A percentile compares a stretch with the other conserved stretches of the same genome.
Conservation (phyloP, 2,797 vertebrate species). For the Poeciliopsis paucimaculata region DNA sequence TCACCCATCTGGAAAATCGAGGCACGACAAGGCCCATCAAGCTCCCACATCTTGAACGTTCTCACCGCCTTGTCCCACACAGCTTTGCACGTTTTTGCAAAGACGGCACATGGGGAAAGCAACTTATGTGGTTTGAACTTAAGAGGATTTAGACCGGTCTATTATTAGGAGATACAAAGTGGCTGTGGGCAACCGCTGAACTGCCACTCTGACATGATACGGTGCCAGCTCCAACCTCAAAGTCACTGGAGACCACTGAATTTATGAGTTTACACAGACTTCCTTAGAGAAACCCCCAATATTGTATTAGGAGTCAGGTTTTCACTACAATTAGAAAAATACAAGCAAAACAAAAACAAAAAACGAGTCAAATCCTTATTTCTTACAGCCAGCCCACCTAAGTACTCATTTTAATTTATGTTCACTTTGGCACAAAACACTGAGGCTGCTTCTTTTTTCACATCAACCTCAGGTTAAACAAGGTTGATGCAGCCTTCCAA, state of each 20-base stretch:
- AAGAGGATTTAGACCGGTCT: conserved; percentile 88
- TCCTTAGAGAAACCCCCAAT: too few species aligned
- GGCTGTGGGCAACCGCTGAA: conserved; percentile 33
- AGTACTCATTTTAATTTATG: background rate
- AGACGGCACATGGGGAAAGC: conserved; percentile 81
- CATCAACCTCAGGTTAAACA: background rate
- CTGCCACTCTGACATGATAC: conserved; percentile 26
- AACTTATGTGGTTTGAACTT: conserved; percentile 86
- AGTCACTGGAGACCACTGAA: conserved; percentile 7
- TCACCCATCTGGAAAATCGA: conserved; percentile 36
- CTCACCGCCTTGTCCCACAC: conserved; percentile 54
- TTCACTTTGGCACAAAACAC: background rate
- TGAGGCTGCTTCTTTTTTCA: background rate
- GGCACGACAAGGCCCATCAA: conserved; percentile 29
- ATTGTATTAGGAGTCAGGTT: background rate
- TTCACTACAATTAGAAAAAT: background rate
- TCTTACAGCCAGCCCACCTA: background rate
- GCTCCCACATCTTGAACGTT: conserved; percentile 35
- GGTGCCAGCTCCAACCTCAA: conserved; percentile 21
- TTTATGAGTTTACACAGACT: background rate
- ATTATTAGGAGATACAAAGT: conserved; percentile 79
- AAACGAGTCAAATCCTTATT: too few species aligned
- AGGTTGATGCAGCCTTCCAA: background rate
- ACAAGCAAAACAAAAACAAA: too few species aligned
- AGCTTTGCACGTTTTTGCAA: conserved; percentile 79